These are phyloP conservation scores for Limnephilus auricula DNA, from an alignment of 2,888 invertebrate genomes.

Conservation along the genomic window DNA sequence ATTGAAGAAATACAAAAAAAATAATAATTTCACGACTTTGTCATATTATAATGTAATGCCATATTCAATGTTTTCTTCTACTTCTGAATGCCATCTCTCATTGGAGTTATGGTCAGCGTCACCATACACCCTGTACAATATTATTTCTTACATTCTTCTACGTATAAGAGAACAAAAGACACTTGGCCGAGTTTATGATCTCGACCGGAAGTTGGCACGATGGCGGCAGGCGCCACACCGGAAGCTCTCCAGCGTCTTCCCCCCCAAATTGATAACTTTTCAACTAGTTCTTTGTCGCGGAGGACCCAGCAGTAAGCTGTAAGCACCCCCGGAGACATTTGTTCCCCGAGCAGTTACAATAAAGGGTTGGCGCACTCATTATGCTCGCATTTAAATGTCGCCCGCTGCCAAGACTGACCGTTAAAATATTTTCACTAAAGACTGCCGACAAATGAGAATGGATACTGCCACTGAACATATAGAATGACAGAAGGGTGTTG, in stretches of 20 bases:
- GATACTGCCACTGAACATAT: conserved; percentile 7
- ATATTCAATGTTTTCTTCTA: too few species aligned
- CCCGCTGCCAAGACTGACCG: conserved; percentile 57
- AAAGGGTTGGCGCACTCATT: conserved; percentile 56
- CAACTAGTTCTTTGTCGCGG: conserved; percentile 54
- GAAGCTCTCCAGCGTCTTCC: conserved; percentile 61
- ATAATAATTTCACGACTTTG: too few species aligned
- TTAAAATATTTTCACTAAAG: conserved; percentile 56
- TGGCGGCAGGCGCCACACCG: conserved; percentile 65
- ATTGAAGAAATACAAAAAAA: too few species aligned
- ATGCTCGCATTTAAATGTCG: conserved; percentile 51
- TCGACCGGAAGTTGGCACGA: conserved; percentile 62
- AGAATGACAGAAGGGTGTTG: background rate
- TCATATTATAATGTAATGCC: too few species aligned
- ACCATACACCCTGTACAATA: background rate
- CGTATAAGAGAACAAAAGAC: conserved; percentile 60
- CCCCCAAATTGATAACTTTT: conserved; percentile 66
- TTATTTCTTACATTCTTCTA: conserved; percentile 10
- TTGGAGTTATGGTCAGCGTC: too few species aligned
- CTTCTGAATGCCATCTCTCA: too few species aligned
- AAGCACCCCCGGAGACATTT: conserved; percentile 39
- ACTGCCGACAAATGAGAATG: conserved; percentile 49
- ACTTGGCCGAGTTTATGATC: conserved; percentile 56
- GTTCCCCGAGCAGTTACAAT: conserved; percentile 44
- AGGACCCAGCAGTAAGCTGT: background rate